A percentile compares a stretch with the other conserved stretches of the same genome.
Conservation (phyloP, 2,888 invertebrate genomes). For the Priocnemis perturbator region DNA sequence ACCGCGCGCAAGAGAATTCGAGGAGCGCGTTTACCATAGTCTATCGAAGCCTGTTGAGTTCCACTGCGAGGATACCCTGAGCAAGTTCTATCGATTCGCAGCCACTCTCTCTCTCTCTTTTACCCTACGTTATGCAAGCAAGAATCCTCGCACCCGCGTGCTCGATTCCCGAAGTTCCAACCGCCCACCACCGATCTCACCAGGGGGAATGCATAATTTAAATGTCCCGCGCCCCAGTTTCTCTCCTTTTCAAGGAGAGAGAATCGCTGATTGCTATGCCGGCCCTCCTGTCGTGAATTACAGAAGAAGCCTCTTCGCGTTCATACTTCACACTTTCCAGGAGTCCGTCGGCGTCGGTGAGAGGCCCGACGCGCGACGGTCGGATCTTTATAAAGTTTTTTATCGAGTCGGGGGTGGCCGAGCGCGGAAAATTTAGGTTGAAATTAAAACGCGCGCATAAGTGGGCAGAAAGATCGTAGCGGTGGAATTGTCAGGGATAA, state of each 20-base stretch:
- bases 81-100: conserved; percentile 20
- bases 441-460: no score
- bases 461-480: no score
- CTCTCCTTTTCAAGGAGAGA: conserved; percentile 35
- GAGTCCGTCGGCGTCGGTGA: no score
- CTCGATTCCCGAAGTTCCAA: conserved; percentile 35
- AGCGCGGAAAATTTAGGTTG: no score
- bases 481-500: no score
- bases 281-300: conserved; percentile 50
- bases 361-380: conserved; percentile 26
- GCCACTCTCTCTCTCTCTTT: neutral
- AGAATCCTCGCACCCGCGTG: conserved; percentile 42
- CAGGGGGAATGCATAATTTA: conserved; percentile 65
- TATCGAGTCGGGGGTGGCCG: conserved; percentile 35
- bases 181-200: conserved; percentile 37
- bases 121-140: conserved; percentile 38
- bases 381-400: conserved; percentile 54
- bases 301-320: conserved; percentile 45
- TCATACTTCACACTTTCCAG: conserved; percentile 54
- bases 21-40: neutral
- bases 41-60: conserved; percentile 22
- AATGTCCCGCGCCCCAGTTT: conserved; percentile 65
- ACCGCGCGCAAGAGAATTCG: no score
- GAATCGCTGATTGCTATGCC: conserved; percentile 65
- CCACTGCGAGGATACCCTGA: neutral